Evolutionary conservation across 2,113 vertebrate species (phyloP).

Genomic region (Pygoscelis adeliae): DNA sequence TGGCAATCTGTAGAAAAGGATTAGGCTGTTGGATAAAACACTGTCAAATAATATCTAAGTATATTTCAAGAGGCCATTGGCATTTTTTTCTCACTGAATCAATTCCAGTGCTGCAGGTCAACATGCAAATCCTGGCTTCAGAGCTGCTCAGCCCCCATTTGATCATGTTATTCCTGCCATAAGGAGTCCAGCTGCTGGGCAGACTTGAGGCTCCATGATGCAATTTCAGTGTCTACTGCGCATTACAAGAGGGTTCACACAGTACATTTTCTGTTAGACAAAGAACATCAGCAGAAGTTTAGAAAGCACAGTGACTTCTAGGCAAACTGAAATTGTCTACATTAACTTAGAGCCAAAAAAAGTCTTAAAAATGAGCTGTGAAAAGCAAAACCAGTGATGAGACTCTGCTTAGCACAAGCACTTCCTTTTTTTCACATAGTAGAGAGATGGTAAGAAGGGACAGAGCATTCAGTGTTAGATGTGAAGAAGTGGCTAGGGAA

Average conservation of each 20-base stretch:
- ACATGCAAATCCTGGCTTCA: background rate
- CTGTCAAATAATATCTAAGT: background rate
- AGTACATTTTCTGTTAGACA: background rate
- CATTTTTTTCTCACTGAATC: background rate
- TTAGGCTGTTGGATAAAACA: background rate
- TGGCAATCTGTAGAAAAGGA: background rate
- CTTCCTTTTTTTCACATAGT: background rate
- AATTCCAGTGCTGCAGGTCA: background rate
- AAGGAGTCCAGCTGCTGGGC: background rate
- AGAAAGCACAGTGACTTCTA: background rate
- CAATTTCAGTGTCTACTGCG: background rate
- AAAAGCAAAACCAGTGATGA: background rate
- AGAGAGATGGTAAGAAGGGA: background rate
- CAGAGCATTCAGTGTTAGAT: background rate
- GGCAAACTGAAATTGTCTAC: background rate
- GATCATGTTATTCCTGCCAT: background rate
- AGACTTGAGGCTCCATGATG: background rate
- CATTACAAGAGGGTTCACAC: background rate
- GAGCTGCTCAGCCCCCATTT: background rate
- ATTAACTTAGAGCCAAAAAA: background rate
- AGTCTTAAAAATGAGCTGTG: background rate
- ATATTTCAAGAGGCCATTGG: background rate
- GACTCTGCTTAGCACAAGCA: background rate
- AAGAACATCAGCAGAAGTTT: background rate
- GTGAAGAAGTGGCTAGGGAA: background rate